Percentiles rank a stretch among this genome's conserved stretches.
Evolutionary conservation across 2,888 invertebrate genomes (phyloP).

Genomic region (Erebia palarica): DNA sequence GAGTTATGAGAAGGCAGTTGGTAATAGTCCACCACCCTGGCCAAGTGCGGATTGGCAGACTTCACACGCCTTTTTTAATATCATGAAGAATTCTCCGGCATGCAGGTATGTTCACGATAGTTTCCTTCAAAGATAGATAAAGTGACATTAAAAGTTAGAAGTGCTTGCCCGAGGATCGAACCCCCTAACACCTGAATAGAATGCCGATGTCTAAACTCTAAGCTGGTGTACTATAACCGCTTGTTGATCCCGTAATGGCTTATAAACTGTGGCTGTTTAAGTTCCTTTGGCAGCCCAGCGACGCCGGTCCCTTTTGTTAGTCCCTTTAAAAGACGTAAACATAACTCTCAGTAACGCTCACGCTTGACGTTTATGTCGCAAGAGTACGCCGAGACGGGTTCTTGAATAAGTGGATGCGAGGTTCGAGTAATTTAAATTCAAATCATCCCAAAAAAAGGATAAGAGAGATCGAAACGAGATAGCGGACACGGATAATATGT

Average conservation of each 20-base stretch:
- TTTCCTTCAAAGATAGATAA: too few species aligned
- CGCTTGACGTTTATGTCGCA: constrained; percentile 33
- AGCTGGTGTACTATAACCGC: too few species aligned
- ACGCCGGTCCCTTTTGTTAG: constrained; percentile 57
- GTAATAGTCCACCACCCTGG: too few species aligned
- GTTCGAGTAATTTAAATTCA: constrained; percentile 32
- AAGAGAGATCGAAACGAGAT: constrained; percentile 24
- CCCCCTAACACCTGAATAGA: too few species aligned
- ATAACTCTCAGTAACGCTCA: constrained; percentile 35
- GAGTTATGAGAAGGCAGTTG: too few species aligned
- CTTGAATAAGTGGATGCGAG: constrained; percentile 28
- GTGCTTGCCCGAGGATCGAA: too few species aligned
- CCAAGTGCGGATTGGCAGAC: too few species aligned
- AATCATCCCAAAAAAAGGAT: constrained; percentile 27
- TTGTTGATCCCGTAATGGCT: constrained; percentile 60
- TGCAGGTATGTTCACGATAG: too few species aligned
- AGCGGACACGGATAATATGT: constrained; percentile 9
- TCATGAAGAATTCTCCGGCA: too few species aligned
- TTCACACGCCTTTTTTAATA: too few species aligned
- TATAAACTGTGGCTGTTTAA: constrained; percentile 68
- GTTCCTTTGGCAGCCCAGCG: constrained; percentile 59
- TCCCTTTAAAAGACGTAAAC: constrained; percentile 36
- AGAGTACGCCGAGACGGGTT: constrained; percentile 26
- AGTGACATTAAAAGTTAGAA: too few species aligned
- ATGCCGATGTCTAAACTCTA: too few species aligned